Evolutionary conservation across 2,113 vertebrate genomes (phyloP), one percentile per base, ranked within the genome.

Genomic region (Acanthisitta chloris): DNA sequence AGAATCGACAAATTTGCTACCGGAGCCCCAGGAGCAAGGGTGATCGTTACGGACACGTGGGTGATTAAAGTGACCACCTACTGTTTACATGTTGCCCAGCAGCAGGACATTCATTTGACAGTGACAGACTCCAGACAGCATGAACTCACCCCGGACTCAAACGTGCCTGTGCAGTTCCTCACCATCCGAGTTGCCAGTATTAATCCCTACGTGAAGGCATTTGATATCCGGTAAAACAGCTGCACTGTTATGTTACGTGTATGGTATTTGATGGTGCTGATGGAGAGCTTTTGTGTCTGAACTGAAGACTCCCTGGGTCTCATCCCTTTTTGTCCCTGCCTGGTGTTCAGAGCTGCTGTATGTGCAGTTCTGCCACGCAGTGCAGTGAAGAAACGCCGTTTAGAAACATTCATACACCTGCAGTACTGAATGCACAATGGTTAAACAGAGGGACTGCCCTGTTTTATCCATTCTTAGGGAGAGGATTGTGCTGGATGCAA

Each of bases 1-100:
- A 98, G 98, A 76, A 99, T 99, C 0, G 99, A 99, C 86, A 99
- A 99, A 96, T 99, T 99, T 87, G 98, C 99, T 13, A 98, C 98
- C 0, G 99, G 99, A 19, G 98, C 97, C 0, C 98, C 98, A 1
- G 99, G 98, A 45, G 99, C 99, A 0, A 97, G 99, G 36, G 98
- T 99, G 36, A 98, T 99, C 0, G 98, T 99, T 28, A 99, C 99
- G 0, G 99, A 99, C 97, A 98, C 98, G 1, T 99, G 99, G 99
- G 98, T 99, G 78, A 98, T 99, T 95, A 98, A 99, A 97, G 99
- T 99, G 90, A 98, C 99, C 78, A 98, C 99, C 3, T 99, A 99
- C 78, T 92, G 93, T 15, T 97, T 99, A 58, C 93, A 98, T 0
- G 96, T 99, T 67, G 99, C 98, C 23, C 98, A 98, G 87, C 99